These are phyloP conservation scores for Gambusia holbrooki DNA, from an alignment of 2,113 vertebrate genomes.

Conservation along the genomic window DNA sequence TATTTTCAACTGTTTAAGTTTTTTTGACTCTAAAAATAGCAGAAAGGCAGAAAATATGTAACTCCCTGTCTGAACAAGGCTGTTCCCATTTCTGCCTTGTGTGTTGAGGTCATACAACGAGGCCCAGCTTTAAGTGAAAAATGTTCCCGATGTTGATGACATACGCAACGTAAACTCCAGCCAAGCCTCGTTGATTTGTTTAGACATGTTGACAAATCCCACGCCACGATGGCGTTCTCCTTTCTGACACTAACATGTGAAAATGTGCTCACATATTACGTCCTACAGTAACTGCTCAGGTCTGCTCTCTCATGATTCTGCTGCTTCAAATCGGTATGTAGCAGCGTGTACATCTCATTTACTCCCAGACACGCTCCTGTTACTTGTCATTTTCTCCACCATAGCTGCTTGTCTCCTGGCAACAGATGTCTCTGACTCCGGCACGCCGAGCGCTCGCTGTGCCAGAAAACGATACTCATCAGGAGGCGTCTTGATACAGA, in stretches of 20 bases:
- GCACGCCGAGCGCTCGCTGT: conserved; percentile 26
- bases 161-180: neutral
- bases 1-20: neutral
- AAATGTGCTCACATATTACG: neutral
- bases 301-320: neutral
- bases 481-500: neutral
- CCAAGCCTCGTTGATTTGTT: neutral
- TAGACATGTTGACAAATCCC: neutral
- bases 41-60: neutral
- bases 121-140: neutral
- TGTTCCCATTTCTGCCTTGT: neutral
- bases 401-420: conserved; percentile 64
- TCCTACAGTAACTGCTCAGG: neutral
- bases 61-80: neutral
- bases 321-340: neutral
- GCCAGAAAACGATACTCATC: conserved; percentile 19
- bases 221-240: neutral
- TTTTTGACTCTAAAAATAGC: too few species aligned
- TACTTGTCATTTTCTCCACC: conserved; percentile 43
- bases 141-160: neutral
- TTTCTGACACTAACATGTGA: neutral
- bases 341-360: neutral
- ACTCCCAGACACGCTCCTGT: conserved; percentile 1
- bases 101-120: neutral
- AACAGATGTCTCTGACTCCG: conserved; percentile 51